Evolutionary conservation across 2,113 vertebrate genomes (phyloP).

Genomic region (Choloepus hoffmanni): DNA sequence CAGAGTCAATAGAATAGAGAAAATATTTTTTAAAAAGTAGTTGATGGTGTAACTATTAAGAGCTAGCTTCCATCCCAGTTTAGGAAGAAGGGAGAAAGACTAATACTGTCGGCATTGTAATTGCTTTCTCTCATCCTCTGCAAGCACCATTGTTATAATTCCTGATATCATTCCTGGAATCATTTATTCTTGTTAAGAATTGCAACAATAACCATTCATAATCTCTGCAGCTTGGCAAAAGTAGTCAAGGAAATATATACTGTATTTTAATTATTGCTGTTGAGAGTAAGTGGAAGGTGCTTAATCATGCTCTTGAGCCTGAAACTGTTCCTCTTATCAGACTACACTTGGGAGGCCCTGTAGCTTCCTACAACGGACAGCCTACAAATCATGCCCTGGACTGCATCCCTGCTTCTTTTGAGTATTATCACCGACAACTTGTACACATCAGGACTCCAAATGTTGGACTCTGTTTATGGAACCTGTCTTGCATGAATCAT

Average conservation of each 20-base stretch:
- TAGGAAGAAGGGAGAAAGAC: neutral
- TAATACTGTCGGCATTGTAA: neutral
- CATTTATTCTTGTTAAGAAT: constrained; percentile 65
- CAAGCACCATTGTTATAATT: constrained; percentile 9
- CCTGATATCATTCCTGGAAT: constrained; percentile 29
- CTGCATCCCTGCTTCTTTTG: neutral
- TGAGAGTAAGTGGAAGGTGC: constrained; percentile 63
- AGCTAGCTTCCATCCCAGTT: neutral
- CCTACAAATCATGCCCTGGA: neutral
- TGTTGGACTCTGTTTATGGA: neutral
- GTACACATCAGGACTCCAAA: neutral
- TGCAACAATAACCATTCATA: constrained; percentile 19
- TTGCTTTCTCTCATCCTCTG: constrained; percentile 37
- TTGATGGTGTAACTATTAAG: neutral
- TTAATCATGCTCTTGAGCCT: constrained; percentile 57
- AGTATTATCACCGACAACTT: neutral
- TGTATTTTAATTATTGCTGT: constrained; percentile 67
- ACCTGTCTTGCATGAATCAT: neutral
- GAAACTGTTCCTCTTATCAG: constrained; percentile 56
- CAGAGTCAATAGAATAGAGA: neutral
- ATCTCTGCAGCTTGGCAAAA: constrained; percentile 29
- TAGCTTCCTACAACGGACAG: constrained; percentile 42
- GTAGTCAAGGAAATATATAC: neutral
- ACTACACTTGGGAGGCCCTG: neutral
- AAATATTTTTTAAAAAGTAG: neutral